Conservation (phyloP, 2,888 invertebrate species). For the Smittia aterrima region DNA sequence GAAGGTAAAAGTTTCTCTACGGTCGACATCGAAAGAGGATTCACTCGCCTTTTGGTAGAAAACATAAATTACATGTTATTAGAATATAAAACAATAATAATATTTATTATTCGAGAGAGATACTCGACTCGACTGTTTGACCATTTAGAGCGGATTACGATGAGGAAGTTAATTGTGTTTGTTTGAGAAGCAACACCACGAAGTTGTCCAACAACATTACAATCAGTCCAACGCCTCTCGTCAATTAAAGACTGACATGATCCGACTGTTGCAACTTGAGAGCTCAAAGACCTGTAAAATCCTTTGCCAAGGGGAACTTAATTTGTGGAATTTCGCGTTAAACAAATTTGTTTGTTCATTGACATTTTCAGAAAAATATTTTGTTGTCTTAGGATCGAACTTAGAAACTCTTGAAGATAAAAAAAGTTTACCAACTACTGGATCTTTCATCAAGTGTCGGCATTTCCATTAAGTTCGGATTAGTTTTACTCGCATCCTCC, state of each 20-base stretch:
- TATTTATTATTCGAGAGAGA: too few species aligned
- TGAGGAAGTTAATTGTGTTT: slow-evolving; percentile 3
- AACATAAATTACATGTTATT: slow-evolving; percentile 33
- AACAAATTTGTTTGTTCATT: too few species aligned
- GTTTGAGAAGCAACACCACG: background rate
- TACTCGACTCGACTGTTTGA: too few species aligned
- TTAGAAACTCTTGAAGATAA: background rate
- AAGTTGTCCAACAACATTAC: background rate
- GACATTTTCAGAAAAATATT: too few species aligned
- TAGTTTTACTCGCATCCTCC: background rate
- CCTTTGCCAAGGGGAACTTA: background rate
- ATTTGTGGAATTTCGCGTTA: background rate
- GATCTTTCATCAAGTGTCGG: background rate
- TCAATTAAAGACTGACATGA: background rate
- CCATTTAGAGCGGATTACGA: too few species aligned
- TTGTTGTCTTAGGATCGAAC: background rate
- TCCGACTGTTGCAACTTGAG: slow-evolving; percentile 9
- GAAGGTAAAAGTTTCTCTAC: too few species aligned
- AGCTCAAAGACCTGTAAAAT: slow-evolving; percentile 30
- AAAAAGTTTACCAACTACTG: background rate
- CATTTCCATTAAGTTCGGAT: background rate
- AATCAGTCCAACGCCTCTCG: slow-evolving; percentile 18
- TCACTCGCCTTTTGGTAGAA: background rate
- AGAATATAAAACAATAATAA: slow-evolving; percentile 24
- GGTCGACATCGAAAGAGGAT: too few species aligned